These are phyloP conservation scores for Egretta garzetta DNA, from an alignment of 2,113 vertebrate genomes.

Conservation along the genomic window DNA sequence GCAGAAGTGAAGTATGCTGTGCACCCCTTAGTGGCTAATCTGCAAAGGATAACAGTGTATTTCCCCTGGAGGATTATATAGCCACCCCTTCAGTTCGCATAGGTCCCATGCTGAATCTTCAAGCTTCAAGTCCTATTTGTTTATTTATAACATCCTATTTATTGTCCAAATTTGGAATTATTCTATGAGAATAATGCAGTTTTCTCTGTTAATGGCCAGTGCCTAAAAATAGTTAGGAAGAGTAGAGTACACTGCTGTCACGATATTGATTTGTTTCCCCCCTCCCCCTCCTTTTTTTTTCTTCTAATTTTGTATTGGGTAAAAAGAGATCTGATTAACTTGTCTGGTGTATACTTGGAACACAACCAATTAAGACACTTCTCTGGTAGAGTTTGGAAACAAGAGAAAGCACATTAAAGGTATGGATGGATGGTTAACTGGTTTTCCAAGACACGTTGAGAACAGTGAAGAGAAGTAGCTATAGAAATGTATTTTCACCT, in stretches of 20 bases:
- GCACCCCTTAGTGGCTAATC: background rate
- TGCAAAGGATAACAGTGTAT: background rate
- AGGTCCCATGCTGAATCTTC: background rate
- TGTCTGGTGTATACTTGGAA: background rate
- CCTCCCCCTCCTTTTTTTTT: fast-evolving
- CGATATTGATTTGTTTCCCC: background rate
- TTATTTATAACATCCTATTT: background rate
- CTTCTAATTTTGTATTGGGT: background rate
- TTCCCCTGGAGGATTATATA: background rate
- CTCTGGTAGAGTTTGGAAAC: background rate
- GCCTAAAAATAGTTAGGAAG: background rate
- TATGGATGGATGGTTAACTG: background rate
- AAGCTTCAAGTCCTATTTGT: background rate
- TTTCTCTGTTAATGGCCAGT: background rate
- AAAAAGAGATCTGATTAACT: background rate
- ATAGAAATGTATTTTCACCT: background rate
- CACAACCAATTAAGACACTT: background rate
- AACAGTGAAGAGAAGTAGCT: background rate
- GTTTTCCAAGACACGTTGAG: background rate
- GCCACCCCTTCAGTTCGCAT: background rate
- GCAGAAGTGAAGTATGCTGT: slow-evolving; percentile 10
- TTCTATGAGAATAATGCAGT: background rate
- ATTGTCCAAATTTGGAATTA: background rate
- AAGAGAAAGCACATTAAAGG: background rate
- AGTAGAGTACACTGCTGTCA: background rate